Evolutionary conservation across 2,113 vertebrate genomes (phyloP), one percentile per base, ranked within the genome.

Genomic region (Chitala chitala): DNA sequence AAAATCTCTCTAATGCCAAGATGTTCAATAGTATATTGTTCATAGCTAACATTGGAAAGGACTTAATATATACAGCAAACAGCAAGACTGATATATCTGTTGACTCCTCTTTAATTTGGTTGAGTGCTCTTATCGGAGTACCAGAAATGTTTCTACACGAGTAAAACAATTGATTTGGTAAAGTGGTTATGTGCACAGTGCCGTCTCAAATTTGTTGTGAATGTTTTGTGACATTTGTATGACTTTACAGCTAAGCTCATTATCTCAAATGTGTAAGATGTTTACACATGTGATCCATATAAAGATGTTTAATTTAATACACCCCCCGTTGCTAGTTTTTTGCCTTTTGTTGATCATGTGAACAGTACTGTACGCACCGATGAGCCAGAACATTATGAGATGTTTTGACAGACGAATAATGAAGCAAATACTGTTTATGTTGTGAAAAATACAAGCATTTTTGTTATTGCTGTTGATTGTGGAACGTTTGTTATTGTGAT

Each of bases 271-370:
- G 68, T 75, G 65, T 63, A 24, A 50, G 53, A 66, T 63, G 73
- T 51, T 78, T 78, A 75, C 75, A 73, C 36, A 75, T 83, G 74
- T 84, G 83, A 76, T 76, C 82, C 73, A 79, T 85, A 81, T 84
- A 88, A 80, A 87, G 77, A 86, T 77, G 78, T 83, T 78, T 81
- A 72, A 75, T 78, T 77, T 79, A 69, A 48, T 63, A 46, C 59
- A 26, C 22, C 29, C 54, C 3, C 56, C 53, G 24, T 65, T 66
- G 9, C 26, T 10, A 24, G 22, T 63, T 61, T 50, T 42, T 20
- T 17, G 4, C 38, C 59, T 42, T 44, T 24, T 44, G n/a, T 38
- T 48, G 55, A n/a, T 50, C 4, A 17, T n/a, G 26, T 63, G 17
- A 2, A 22, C 20, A 9, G 51, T 1, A 22, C 31, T 13, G 15